Base-by-base conservation (phyloP, 2,888 invertebrate species). In the Prionchulus punctatus region DNA sequence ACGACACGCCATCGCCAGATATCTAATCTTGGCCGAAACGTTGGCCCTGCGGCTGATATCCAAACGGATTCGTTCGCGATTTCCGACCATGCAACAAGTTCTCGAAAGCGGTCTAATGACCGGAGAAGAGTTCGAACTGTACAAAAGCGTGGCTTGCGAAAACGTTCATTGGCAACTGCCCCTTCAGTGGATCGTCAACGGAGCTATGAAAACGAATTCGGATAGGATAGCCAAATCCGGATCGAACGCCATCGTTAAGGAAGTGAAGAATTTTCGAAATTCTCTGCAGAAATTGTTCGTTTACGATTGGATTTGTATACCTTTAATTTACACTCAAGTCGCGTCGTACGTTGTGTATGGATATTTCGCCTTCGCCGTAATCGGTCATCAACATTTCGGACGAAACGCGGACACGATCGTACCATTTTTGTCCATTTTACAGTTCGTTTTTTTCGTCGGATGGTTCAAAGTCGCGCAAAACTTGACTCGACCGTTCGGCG, bases 101-200 rank as follows among this genome's bases (percentile, higher is more conserved):
- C 71, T 73, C 18, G 70, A 72, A 49, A 69, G 71, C 55, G 75
- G 75, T 67, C 53, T 69, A 31, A 67, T 75, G 60, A 72, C 73
- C 2, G 66, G 69, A 27, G 70, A 71, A 26, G 75, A 75, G 57
- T 66, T 66, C 18, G 59, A 65, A 25, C 63, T 70, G 47, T 67
- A 71, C 56, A 71, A 74, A 58, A 60, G 64, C n/a, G 62, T 70
- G 3, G 64, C 67, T 23, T 49, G 50, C 30, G 3, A 4, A 21
- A 49, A 28, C 30, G 21, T 21, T 18, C 55, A 60, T n/a, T 66
- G 66, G 66, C 52, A 63, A 53, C 61, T 64, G 4, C 66, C 66
- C 1, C 54, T 66, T 15, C 63, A 64, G 30, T 66, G 66, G 66
- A 59, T 58, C n/a, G 62, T 63, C 45, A 63, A 63, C 51, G 59